Conservation (phyloP, 2,888 invertebrate species). For the Athetis lepigone region DNA sequence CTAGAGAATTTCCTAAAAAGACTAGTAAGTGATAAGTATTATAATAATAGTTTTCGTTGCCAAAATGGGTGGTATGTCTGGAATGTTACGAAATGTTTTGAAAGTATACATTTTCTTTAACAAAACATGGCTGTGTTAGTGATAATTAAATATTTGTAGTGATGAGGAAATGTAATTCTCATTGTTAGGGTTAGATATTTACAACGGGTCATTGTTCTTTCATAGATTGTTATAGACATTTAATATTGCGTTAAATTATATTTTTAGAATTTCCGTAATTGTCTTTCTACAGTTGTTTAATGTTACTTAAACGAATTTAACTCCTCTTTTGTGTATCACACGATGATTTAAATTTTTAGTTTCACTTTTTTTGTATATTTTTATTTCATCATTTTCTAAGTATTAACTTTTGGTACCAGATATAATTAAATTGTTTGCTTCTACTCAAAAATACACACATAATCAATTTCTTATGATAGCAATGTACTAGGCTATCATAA, state of each 20-base stretch:
- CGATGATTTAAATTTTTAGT: too few species aligned
- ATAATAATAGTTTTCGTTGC: conserved; percentile 29
- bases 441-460: conserved; percentile 23
- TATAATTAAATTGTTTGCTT: neutral
- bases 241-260: too few species aligned
- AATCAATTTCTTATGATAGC: conserved; percentile 28
- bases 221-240: neutral
- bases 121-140: conserved; percentile 81
- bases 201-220: conserved; percentile 7
- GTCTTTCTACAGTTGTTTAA: too few species aligned
- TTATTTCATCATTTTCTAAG: neutral
- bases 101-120: conserved; percentile 48
- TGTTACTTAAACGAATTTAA: too few species aligned
- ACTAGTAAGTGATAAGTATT: conserved; percentile 36
- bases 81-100: conserved; percentile 52
- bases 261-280: too few species aligned
- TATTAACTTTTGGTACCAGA: neutral
- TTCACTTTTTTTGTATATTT: too few species aligned
- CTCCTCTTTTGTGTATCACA: too few species aligned
- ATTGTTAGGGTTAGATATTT: conserved; percentile 27
- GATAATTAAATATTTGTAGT: conserved; percentile 60
- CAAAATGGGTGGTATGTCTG: conserved; percentile 29
- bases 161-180: conserved; percentile 28
- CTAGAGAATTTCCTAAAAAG: conserved; percentile 17
- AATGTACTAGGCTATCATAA: conserved; percentile 13